Conservation (phyloP, 2,113 vertebrate species). For the Pangasianodon gigas region DNA sequence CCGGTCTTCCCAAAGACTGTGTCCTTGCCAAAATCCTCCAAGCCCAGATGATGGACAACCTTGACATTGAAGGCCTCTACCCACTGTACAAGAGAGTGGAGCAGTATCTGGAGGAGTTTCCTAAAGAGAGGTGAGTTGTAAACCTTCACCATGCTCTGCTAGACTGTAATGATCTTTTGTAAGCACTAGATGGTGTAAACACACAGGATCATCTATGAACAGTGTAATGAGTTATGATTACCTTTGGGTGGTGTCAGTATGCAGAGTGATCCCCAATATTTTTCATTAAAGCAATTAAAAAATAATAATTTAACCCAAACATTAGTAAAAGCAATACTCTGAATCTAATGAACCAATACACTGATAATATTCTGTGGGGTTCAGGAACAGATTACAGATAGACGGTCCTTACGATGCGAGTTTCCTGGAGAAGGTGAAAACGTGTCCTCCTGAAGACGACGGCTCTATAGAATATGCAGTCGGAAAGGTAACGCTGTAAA, state of each 20-base stretch:
- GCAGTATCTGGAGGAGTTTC: slow-evolving; percentile 88
- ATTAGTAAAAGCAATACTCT: background rate
- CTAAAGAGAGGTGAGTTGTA: slow-evolving; percentile 84
- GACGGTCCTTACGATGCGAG: slow-evolving; percentile 90
- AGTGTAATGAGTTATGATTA: background rate
- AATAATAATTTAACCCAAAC: too few relatives aligned
- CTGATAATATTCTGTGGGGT: background rate
- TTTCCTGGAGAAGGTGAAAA: slow-evolving; percentile 89
- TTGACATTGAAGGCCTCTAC: slow-evolving; percentile 94
- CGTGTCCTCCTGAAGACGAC: slow-evolving; percentile 84
- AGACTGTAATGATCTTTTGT: background rate
- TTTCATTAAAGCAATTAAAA: background rate
- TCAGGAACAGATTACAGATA: slow-evolving; percentile 83
- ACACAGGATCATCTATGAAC: background rate
- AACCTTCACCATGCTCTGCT: background rate
- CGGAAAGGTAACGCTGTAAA: slow-evolving; percentile 78
- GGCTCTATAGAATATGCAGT: slow-evolving; percentile 86
- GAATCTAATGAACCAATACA: background rate
- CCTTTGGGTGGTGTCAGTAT: background rate
- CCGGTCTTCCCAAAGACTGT: slow-evolving; percentile 84
- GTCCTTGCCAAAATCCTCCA: slow-evolving; percentile 90
- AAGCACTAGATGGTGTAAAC: slow-evolving; percentile 66
- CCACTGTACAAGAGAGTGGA: slow-evolving; percentile 89
- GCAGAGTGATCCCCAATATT: background rate
- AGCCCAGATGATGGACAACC: slow-evolving; percentile 92